Percentiles rank a stretch among this genome's conserved stretches.
Conservation (phyloP, 2,113 vertebrate species). For the Callocephalon fimbriatum region DNA sequence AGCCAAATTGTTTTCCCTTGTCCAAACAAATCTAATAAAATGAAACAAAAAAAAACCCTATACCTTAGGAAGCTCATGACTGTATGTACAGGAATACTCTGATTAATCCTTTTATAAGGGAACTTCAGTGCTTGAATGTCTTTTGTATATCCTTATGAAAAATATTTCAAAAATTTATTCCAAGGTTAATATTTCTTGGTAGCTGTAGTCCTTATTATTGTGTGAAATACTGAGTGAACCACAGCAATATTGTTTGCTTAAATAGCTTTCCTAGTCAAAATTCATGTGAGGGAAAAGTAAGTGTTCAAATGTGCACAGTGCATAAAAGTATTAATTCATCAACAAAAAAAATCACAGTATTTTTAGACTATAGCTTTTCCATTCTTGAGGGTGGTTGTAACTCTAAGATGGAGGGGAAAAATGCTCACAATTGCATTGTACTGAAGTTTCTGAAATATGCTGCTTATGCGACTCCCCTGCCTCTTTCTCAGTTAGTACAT, state of each 20-base stretch:
- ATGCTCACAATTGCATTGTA: not conserved
- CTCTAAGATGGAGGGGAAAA: not conserved
- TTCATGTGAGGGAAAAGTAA: not conserved
- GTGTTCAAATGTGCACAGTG: not conserved
- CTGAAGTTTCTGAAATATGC: not conserved
- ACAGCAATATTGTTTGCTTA: not conserved
- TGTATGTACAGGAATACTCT: not conserved
- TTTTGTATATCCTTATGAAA: not conserved
- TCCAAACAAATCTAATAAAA: no score
- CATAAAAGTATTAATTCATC: not conserved
- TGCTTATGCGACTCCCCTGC: not conserved
- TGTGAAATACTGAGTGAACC: not conserved
- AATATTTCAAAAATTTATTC: not conserved
- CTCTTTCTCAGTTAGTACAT: not conserved
- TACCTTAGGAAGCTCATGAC: not conserved
- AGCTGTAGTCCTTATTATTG: not conserved
- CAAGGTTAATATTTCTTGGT: not conserved
- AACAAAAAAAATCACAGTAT: not conserved
- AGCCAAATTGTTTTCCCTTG: no score
- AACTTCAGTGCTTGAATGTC: not conserved
- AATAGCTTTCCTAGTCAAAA: not conserved
- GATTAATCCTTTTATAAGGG: not conserved
- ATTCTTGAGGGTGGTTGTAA: not conserved
- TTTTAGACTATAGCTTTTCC: not conserved
- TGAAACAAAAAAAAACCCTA: no score